Base-by-base conservation (phyloP, 2,113 vertebrate genomes). In the Mola mola region DNA sequence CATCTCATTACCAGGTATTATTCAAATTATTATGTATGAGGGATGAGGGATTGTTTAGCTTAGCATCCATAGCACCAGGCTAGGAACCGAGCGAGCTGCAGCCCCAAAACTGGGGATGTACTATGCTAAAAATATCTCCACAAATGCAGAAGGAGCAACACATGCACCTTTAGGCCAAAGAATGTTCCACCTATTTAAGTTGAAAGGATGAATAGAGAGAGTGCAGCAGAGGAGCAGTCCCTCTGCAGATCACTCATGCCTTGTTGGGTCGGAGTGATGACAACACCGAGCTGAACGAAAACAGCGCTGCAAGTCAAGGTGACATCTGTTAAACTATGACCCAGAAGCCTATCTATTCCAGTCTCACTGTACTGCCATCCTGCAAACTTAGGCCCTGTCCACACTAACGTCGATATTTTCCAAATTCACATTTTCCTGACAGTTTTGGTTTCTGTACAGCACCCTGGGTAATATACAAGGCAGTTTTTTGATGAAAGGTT, bases 11-110 rank as follows among this genome's bases (percentile, higher is more conserved):
- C n/a, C n/a, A n/a, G n/a, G n/a, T n/a, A n/a, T n/a, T n/a, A n/a
- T n/a, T n/a, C n/a, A n/a, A n/a, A n/a, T n/a, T n/a, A n/a, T n/a
- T n/a, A n/a, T n/a, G n/a, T n/a, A n/a, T n/a, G n/a, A n/a, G n/a
- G n/a, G n/a, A n/a, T n/a, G n/a, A n/a, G n/a, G n/a, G n/a, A 49
- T 16, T 81, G 78, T 83, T 79, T 81, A 66, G 72, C 82, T 72
- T 68, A 76, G 76, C 72, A 77, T 79, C 40, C 56, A 56, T 53
- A 69, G 72, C 64, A 64, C 25, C 11, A 64, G 66, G 46, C 50
- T 2, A 29, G 1, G 6, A 21, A 49, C 22, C 3, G 2, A 13
- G 43, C 5, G 58, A 62, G 60, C 55, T 22, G 49, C 37, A 16
- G 72, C 65, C 58, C 22, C 67, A 56, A 60, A 29, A 7, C 28